Conservation (phyloP, 2,797 vertebrate genomes). For the Enteromius mattozi region DNA sequence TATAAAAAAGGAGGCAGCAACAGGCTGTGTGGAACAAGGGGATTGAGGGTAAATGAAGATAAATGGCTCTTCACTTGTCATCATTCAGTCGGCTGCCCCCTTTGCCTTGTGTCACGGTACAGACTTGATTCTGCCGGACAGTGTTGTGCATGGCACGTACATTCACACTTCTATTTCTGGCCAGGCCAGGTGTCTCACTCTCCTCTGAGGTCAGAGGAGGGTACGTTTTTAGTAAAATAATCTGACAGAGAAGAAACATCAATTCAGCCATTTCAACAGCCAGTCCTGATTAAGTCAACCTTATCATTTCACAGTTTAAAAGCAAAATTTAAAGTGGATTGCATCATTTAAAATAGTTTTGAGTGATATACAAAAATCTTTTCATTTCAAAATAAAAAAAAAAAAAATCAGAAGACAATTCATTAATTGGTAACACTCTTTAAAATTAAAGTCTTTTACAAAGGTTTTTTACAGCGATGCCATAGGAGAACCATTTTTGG, state of each 20-base stretch:
- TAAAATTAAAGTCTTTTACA: too few relatives aligned
- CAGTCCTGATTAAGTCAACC: slow-evolving; percentile 17
- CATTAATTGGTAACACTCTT: too few relatives aligned
- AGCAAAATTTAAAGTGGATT: neutral
- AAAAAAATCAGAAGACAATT: neutral
- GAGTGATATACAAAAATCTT: neutral
- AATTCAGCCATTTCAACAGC: slow-evolving; percentile 44
- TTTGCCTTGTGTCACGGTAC: slow-evolving; percentile 40
- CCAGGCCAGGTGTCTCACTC: slow-evolving; percentile 69
- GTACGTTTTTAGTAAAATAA: slow-evolving; percentile 55
- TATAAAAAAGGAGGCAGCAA: slow-evolving; percentile 43
- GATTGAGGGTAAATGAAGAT: slow-evolving; percentile 62
- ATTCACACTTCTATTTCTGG: slow-evolving; percentile 76
- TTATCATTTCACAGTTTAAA: neutral
- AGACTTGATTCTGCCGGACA: slow-evolving; percentile 47
- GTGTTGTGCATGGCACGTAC: slow-evolving; percentile 61
- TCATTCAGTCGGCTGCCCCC: slow-evolving; percentile 52
- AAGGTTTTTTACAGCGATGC: too few relatives aligned
- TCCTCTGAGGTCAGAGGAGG: slow-evolving; percentile 67
- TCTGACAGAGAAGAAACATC: slow-evolving; percentile 40
- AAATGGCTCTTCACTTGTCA: slow-evolving; percentile 56
- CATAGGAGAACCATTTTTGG: too few relatives aligned
- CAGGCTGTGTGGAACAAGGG: slow-evolving; percentile 60
- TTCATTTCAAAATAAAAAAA: neutral
- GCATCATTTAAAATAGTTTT: neutral